A percentile compares a stretch with the other conserved stretches of the same genome.
phyloP scores from a whole-genome alignment of 2,888 invertebrate genomes.

The Sinhomidia bicolor region DNA sequence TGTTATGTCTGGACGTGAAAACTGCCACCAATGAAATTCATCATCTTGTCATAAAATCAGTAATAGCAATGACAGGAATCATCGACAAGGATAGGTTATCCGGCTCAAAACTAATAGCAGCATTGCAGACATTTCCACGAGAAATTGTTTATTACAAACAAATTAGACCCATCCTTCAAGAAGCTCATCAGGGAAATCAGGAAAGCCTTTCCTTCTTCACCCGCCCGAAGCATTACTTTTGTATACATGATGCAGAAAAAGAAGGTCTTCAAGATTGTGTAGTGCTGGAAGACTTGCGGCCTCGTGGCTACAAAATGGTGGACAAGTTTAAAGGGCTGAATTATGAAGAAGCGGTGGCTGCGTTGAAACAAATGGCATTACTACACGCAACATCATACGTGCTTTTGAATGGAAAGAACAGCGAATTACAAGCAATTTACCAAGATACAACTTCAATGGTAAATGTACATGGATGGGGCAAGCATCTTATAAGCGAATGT shows the following conservation, averaged over 20 bases:
- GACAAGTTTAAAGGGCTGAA: constrained; percentile 69
- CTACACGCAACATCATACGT: constrained; percentile 72
- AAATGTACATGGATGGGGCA: not conserved
- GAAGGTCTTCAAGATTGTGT: not conserved
- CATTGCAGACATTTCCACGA: not conserved
- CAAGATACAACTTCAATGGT: not conserved
- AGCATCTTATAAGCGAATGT: not conserved
- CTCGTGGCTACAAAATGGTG: constrained; percentile 73
- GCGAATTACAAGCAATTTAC: not conserved
- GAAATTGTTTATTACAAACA: constrained; percentile 32
- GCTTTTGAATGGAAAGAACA: constrained; percentile 23
- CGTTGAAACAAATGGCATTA: constrained; percentile 60
- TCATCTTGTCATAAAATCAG: constrained; percentile 44
- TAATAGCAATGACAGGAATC: not conserved
- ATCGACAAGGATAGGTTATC: not conserved
- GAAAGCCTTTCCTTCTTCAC: not conserved
- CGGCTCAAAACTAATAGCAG: constrained; percentile 12
- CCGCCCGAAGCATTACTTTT: not conserved
- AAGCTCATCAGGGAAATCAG: not conserved
- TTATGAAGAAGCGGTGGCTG: constrained; percentile 58
- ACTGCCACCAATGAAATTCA: not conserved
- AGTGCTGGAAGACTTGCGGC: constrained; percentile 73
- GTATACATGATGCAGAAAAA: not conserved
- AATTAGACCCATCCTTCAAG: constrained; percentile 9
- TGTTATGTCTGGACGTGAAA: constrained; percentile 17